Evolutionary conservation across 2,797 vertebrate species (phyloP), one percentile per base, ranked within the genome.

Genomic region (Xenopus petersii): DNA sequence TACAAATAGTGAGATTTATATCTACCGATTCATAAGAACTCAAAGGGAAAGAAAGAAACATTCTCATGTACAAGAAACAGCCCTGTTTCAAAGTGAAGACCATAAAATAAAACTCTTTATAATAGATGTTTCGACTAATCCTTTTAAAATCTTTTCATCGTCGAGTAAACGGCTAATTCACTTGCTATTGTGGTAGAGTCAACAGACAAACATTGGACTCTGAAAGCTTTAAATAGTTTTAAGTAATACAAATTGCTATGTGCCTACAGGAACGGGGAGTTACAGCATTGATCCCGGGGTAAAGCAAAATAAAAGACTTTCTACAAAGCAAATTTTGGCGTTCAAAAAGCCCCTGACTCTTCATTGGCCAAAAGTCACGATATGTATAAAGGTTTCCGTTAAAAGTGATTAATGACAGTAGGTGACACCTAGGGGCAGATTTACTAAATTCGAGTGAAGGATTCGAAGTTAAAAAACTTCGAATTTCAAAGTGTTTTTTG

Each of bases 141-240:
- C 81, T 84, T 54, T 82, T 76, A 79, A 79, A 49, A 79, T 9
- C 60, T 60, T 77, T 60, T 61, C 75, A 80, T 68, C 65, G 54
- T 55, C 36, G 71, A 79, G 51, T 42, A 56, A 79, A 84, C 5
- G 80, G 2, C 71, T 75, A 82, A 80, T 83, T 86, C 81, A 75
- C 86, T 81, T 80, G 74, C 73, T 71, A 72, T 86, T 77, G 84
- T 75, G 58, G 84, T 84, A 87, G 65, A 72, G 55, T 81, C 74
- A 84, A 86, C 86, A 68, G 47, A 71, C 85, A 83, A 76, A 81
- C 80, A 77, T 82, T 79, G 76, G 80, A 80, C 77, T 80, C 83
- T 65, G 76, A 83, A 84, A 81, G 80, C 80, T 62, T 82, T 80
- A 81, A 76, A 79, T 72, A 83, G 77, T 71, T 75, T 84, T 76